Percentiles rank a stretch among this genome's conserved stretches.
Conservation (phyloP, 2,888 invertebrate genomes). For the Drosophila macrospina region DNA sequence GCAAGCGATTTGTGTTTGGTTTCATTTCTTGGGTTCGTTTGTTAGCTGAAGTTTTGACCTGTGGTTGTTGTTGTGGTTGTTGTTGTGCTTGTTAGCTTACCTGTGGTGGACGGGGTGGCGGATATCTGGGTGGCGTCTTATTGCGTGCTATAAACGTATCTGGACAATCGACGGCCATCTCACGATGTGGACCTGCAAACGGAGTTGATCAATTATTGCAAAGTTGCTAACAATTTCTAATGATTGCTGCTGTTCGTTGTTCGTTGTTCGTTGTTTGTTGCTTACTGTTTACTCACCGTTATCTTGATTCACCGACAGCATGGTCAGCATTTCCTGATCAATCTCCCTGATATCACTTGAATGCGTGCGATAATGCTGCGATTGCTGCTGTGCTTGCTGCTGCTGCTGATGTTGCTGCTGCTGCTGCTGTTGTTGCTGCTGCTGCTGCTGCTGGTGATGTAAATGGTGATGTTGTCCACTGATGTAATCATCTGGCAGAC, state of each 20-base stretch:
- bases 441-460: conserved; percentile 66
- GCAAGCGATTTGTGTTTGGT: conserved; percentile 1
- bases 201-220: background rate
- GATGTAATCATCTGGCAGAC: conserved; percentile 87
- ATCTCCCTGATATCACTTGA: conserved; percentile 85
- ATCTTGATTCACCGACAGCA: conserved; percentile 89
- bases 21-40: conserved; percentile 1
- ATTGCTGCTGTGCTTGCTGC: conserved; percentile 63
- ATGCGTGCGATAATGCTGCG: conserved; percentile 86
- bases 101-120: conserved; percentile 91
- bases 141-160: conserved; percentile 96
- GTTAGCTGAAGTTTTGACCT: background rate
- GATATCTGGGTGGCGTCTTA: conserved; percentile 96
- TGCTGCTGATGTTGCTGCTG: conserved; percentile 57
- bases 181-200: conserved; percentile 93
- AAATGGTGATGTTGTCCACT: conserved; percentile 81
- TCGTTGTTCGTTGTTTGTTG: too few relatives aligned
- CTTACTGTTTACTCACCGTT: conserved; percentile 86
- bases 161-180: conserved; percentile 99
- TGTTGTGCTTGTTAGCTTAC: conserved; percentile 81
- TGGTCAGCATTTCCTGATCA: conserved; percentile 91
- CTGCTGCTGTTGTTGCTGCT: conserved; percentile 60
- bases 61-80: conserved; percentile 13
- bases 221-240: background rate
- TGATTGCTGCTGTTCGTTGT: background rate